These are phyloP conservation scores for Hylaeus anthracinus DNA, from an alignment of 1,140 invertebrate species.

Conservation along the genomic window DNA sequence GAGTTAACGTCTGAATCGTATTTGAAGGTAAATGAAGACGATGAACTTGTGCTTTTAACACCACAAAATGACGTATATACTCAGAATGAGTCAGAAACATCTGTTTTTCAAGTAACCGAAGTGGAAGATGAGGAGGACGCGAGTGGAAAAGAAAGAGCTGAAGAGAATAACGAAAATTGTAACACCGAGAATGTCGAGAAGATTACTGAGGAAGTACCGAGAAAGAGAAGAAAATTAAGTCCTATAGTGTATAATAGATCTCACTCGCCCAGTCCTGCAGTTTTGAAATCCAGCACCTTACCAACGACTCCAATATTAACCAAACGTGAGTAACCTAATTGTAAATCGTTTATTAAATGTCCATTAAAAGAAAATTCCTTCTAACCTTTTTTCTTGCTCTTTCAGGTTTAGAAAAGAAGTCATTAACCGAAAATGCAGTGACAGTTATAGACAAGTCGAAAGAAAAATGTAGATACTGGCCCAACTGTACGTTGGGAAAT, in stretches of 20 bases:
- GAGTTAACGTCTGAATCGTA: constrained; percentile 1
- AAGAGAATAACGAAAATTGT: constrained; percentile 71
- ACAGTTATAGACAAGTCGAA: constrained; percentile 70
- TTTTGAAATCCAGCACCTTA: constrained; percentile 42
- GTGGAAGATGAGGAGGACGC: constrained; percentile 66
- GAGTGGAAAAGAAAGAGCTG: constrained; percentile 52
- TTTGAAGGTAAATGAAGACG: constrained; percentile 74
- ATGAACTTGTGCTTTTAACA: constrained; percentile 70
- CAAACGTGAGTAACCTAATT: constrained; percentile 46
- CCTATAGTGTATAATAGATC: constrained; percentile 77
- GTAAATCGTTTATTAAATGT: neutral
- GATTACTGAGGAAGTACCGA: constrained; percentile 52
- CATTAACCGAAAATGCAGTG: constrained; percentile 55
- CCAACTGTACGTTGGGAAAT: constrained; percentile 76
- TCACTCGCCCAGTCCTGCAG: constrained; percentile 69
- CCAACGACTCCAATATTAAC: constrained; percentile 3
- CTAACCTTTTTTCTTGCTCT: neutral
- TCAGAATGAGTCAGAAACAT: constrained; percentile 66
- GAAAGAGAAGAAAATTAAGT: constrained; percentile 75
- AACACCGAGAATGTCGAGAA: constrained; percentile 69
- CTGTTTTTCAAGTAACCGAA: constrained; percentile 55
- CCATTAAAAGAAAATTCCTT: neutral
- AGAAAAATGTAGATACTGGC: constrained; percentile 79
- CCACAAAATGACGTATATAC: constrained; percentile 63
- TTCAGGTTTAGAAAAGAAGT: constrained; percentile 62